These are phyloP conservation scores for Chouioia cunea DNA, from an alignment of 2,888 invertebrate species.

Conservation along the genomic window DNA sequence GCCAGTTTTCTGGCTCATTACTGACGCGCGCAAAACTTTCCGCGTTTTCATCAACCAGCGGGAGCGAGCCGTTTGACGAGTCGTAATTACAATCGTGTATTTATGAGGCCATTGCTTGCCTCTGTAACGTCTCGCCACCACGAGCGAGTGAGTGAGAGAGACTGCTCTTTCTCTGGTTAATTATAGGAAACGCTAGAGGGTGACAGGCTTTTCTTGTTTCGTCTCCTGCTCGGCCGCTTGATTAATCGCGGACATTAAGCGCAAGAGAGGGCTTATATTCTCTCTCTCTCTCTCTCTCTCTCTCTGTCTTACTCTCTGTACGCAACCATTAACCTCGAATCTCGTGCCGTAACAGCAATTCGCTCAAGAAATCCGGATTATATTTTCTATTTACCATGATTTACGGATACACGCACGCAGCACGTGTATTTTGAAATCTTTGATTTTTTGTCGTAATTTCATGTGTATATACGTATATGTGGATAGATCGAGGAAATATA, in stretches of 20 bases:
- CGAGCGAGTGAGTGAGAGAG: slow-evolving; percentile 7
- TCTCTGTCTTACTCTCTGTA: slow-evolving; percentile 19
- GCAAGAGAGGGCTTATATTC: slow-evolving; percentile 42
- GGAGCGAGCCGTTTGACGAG: slow-evolving; percentile 26
- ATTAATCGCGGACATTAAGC: slow-evolving; percentile 58
- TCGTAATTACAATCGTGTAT: slow-evolving; percentile 38
- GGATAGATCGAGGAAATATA: slow-evolving; percentile 10
- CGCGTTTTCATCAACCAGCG: slow-evolving; percentile 26
- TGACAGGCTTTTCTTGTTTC: slow-evolving; percentile 55
- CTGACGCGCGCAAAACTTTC: slow-evolving; percentile 41
- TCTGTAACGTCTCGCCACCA: too few relatives aligned
- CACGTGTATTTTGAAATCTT: slow-evolving; percentile 6
- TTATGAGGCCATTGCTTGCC: slow-evolving; percentile 25
- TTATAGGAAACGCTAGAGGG: slow-evolving; percentile 33
- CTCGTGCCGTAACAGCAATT: slow-evolving; percentile 30
- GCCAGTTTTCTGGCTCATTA: slow-evolving; percentile 69
- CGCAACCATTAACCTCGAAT: slow-evolving; percentile 53
- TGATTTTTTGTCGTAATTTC: neutral
- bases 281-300: slow-evolving; percentile 16
- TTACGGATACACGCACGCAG: neutral
- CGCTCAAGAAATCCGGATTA: slow-evolving; percentile 26
- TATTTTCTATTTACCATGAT: slow-evolving; percentile 30
- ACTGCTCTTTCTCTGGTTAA: slow-evolving; percentile 17
- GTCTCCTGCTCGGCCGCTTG: slow-evolving; percentile 54
- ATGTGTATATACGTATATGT: neutral